A percentile compares a stretch with the other conserved stretches of the same genome.
Conservation (phyloP, 2,888 invertebrate species). For the Lymantria dispar region DNA sequence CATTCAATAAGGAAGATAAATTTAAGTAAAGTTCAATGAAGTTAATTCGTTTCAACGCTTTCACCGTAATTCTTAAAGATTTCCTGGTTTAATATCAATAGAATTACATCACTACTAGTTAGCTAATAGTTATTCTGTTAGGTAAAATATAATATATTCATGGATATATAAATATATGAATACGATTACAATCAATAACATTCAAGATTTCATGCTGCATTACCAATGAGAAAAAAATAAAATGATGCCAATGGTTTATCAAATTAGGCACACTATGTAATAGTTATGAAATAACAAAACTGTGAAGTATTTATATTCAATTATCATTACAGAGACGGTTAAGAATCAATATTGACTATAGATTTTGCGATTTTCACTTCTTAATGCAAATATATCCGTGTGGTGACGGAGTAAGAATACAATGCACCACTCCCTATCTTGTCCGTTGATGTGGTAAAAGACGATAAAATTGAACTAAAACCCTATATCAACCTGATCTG, state of each 20-base stretch:
- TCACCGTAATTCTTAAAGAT: conserved; percentile 12
- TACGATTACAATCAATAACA: conserved; percentile 12
- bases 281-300: too few relatives aligned
- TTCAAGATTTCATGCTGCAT: not conserved
- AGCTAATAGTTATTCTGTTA: conserved; percentile 20
- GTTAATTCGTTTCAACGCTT: conserved; percentile 9
- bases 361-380: not conserved
- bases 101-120: conserved; percentile 20
- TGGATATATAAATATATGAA: conserved; percentile 1
- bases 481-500: too few relatives aligned
- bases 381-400: not conserved
- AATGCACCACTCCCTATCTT: not conserved
- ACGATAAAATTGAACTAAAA: not conserved
- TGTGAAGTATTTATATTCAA: too few relatives aligned
- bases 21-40: not conserved
- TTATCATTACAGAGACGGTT: too few relatives aligned
- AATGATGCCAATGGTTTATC: too few relatives aligned
- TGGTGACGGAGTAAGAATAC: not conserved
- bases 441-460: not conserved
- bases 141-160: conserved; percentile 12
- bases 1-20: not conserved
- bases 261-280: too few relatives aligned
- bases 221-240: not conserved
- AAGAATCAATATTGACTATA: too few relatives aligned
- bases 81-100: conserved; percentile 18